These are phyloP conservation scores for Callithrix jacchus DNA, from an alignment of 2,113 vertebrate species.

Conservation along the genomic window DNA sequence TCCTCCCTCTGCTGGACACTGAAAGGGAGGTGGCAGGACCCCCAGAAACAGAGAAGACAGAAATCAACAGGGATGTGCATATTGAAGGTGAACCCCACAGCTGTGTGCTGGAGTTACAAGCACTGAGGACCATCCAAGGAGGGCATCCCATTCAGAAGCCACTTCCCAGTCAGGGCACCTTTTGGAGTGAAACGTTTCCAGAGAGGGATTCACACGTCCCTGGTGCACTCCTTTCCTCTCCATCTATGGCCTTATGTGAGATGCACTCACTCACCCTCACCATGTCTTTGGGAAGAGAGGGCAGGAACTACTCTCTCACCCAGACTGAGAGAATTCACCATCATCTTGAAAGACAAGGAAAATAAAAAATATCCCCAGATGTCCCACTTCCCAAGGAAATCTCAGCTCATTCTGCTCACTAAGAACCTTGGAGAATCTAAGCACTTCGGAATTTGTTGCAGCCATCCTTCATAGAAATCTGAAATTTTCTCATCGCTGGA, in stretches of 20 bases:
- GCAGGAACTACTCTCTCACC: not conserved
- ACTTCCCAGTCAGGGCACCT: not conserved
- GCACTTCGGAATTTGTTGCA: rapidly evolving
- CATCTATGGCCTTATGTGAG: no score
- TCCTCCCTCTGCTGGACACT: not conserved
- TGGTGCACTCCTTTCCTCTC: not conserved
- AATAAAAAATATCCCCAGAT: not conserved
- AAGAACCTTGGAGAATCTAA: not conserved
- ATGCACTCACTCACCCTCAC: not conserved
- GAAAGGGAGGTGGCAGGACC: not conserved
- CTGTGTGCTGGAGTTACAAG: not conserved
- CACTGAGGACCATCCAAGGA: no score
- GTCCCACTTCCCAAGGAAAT: not conserved
- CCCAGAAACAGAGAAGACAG: not conserved
- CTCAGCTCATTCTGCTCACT: not conserved
- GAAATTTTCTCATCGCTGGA: rapidly evolving
- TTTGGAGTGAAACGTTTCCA: not conserved
- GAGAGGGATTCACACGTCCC: not conserved
- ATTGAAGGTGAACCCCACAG: not conserved
- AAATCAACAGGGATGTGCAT: not conserved
- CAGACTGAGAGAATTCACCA: not conserved
- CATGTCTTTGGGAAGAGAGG: not conserved
- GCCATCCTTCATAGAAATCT: not conserved
- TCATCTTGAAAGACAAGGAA: not conserved
- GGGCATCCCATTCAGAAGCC: not conserved